A percentile compares a stretch with the other conserved stretches of the same genome.
Evolutionary conservation across 1,140 invertebrate genomes (phyloP).

Genomic region (Brachionus manjavacas): DNA sequence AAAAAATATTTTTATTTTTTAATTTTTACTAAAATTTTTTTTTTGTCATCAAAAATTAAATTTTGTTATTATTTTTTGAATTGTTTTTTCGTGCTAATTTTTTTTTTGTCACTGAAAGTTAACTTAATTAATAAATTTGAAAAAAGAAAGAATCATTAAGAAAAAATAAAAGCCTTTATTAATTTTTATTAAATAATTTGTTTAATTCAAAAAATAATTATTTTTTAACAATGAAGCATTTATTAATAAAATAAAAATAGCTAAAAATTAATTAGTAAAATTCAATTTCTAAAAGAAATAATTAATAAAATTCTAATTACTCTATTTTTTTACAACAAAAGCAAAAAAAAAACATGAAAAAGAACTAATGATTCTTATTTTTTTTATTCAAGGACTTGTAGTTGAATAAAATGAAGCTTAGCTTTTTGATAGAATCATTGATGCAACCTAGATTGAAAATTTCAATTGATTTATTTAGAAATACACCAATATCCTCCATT

Average conservation of each 20-base stretch:
- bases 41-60: no score
- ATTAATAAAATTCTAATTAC: background rate
- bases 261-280: background rate
- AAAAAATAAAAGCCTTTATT: no score
- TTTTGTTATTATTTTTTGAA: no score
- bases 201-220: no score
- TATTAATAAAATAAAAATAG: background rate
- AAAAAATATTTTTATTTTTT: no score
- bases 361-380: background rate
- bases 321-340: no score
- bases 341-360: background rate
- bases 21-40: no score
- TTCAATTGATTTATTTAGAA: background rate
- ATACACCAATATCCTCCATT: background rate
- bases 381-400: background rate
- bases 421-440: background rate
- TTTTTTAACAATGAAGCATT: background rate
- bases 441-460: background rate
- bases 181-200: no score
- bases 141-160: no score
- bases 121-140: no score
- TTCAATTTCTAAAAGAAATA: background rate
- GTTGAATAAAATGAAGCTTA: background rate
- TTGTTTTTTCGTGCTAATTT: no score
- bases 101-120: no score